Evolutionary conservation across 1,140 invertebrate genomes (phyloP), one percentile per base, ranked within the genome.

Genomic region (Drosophila arawakana): DNA sequence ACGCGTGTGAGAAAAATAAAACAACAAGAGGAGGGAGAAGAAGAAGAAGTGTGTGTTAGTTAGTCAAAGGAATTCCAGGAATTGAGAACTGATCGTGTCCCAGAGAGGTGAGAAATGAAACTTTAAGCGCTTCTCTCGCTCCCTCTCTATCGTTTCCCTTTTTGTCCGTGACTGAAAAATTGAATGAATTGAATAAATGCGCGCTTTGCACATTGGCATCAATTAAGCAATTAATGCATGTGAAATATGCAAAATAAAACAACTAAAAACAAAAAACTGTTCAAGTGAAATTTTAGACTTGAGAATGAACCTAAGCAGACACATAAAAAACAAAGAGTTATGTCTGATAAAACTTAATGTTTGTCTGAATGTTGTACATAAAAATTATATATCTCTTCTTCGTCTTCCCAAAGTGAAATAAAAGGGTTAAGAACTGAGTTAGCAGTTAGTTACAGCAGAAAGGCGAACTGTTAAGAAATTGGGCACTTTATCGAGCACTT

Each of bases 1-100:
- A 76, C 80, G 83, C 83, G 80, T 88, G 83, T 86, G 82, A 88
- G 82, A 85, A 85, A 66, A 30, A 30, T 30, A 30, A 76, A 58
- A 39, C 39, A 71, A 7, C 41, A 52, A n/a, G 21, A 46, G 7
- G 39, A 37, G 7, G 34, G 78, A 68, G 61, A 71, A 75, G 66
- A 11, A 3, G 37, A 41, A 47, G 59, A 50, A 39, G 55, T 57
- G 79, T 76, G 76, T 81, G 80, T 88, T 86, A 88, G 83, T 88
- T 85, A 88, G 83, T 88, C 83, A 88, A 88, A 88, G 83, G 83
- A 88, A 89, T 89, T 89, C 84, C 80, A 76, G 84, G 84, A 89
- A 89, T 89, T 73, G 75, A 58, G 84, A 89, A 89, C 89, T 73
- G 75, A 58, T 73, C 71, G 68, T 66, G 76, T 73, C 69, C 76